Base-by-base conservation (phyloP, 2,888 invertebrate species). In the Pecten maximus region DNA sequence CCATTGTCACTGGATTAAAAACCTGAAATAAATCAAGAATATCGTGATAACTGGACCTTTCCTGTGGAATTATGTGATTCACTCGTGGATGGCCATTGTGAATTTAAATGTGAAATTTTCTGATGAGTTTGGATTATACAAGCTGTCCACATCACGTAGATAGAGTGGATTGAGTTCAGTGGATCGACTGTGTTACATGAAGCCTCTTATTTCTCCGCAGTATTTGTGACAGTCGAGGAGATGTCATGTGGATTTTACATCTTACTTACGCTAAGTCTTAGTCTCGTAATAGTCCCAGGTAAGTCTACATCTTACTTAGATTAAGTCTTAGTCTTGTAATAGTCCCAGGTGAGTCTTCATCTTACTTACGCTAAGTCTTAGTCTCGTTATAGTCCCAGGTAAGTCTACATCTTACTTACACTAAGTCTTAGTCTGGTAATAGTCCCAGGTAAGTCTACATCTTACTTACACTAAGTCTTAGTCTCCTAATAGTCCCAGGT, bases 191-290 rank as follows among this genome's bases (percentile, higher is more conserved):
- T 12, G 74, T 74, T 74, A 74, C 74, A 74, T 74, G 74, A 74
- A 74, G 74, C 74, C 74, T 10, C 35, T 74, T 28, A 74, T 74
- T 35, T 74, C 74, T 74, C 74, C 74, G 10, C 74, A 35, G 28
- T 74, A 35, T 35, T 74, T 35, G 74, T 74, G 35, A 28, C 74
- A 74, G 74, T 28, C 35, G 2, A 74, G 74, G 54, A 54, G 54
- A 54, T 54, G 54, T 54, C 54, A 54, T 54, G 54, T 54, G 54
- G 54, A 54, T 23, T 54, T 23, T n/a, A 54, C 54, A 23, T 19
- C 54, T 35, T 35, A 74, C 28, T 74, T 74, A 74, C 74, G 74
- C 74, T 74, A 35, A 74, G 28, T 74, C 74, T 74, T 74, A 74
- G 74, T 28, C 74, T 74, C 10, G 74, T 74, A 2, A 12, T 74